A percentile compares a stretch with the other conserved stretches of the same genome.
phyloP scores from a whole-genome alignment of 2,888 invertebrate genomes.

The Tipula lateralis region DNA sequence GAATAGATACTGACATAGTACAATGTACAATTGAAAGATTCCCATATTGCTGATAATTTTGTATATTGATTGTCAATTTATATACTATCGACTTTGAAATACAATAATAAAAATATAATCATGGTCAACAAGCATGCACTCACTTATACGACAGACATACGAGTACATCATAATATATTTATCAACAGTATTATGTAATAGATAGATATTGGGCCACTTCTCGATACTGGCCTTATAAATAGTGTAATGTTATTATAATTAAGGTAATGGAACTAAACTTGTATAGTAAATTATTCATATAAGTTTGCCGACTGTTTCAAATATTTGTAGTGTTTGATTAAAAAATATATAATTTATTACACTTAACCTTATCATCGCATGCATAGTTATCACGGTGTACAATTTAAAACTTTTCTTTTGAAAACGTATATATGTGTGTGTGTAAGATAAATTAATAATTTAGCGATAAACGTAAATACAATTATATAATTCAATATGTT shows the following conservation, averaged over 20 bases:
- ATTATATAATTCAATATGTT: not conserved
- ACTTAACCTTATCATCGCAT: slow-evolving; percentile 12
- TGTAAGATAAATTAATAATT: not conserved
- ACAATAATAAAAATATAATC: not conserved
- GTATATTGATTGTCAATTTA: not conserved
- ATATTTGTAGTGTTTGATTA: not conserved
- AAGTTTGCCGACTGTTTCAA: not conserved
- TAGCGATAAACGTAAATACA: not conserved
- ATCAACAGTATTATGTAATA: not conserved
- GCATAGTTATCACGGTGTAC: not conserved
- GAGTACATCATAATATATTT: not conserved
- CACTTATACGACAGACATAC: not conserved
- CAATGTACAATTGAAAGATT: not conserved
- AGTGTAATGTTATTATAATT: not conserved
- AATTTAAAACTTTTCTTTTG: not conserved
- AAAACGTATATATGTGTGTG: not conserved
- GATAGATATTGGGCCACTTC: not conserved
- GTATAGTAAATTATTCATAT: not conserved
- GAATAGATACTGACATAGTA: not conserved
- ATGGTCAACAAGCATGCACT: not conserved
- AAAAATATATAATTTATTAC: not conserved
- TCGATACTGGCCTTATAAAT: not conserved
- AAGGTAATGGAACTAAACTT: not conserved
- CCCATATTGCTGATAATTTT: not conserved
- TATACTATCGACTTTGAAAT: not conserved